phyloP scores from a whole-genome alignment of 2,797 vertebrate species.

The Enoplosus armatus region DNA sequence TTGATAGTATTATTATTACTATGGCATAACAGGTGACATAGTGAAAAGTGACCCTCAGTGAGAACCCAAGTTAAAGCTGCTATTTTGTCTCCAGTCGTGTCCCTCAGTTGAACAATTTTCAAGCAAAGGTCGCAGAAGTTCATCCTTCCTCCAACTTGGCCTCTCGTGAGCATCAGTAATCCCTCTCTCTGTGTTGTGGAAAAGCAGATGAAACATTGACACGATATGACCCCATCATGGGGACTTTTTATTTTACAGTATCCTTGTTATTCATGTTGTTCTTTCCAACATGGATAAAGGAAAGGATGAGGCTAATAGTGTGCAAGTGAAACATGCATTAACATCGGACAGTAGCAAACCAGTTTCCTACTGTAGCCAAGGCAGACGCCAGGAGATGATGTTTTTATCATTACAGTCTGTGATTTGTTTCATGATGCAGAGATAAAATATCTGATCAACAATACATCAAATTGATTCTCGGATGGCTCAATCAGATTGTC shows the following conservation, averaged over 20 bases:
- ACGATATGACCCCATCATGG: not conserved
- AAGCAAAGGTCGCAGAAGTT: not conserved
- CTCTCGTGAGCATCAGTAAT: not conserved
- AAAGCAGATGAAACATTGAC: not conserved
- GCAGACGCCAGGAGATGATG: not conserved
- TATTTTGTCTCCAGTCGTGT: not conserved
- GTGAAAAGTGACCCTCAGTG: conserved; percentile 5
- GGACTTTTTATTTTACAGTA: not conserved
- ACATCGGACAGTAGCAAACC: not conserved
- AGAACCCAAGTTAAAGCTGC: not conserved
- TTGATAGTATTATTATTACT: conserved; percentile 3
- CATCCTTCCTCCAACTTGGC: not conserved
- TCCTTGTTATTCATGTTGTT: not conserved
- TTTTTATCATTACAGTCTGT: not conserved
- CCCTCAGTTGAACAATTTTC: not conserved
- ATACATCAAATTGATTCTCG: not conserved
- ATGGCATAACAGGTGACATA: conserved; percentile 20
- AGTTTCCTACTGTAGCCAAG: not conserved
- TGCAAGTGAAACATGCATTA: not conserved
- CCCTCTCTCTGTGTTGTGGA: not conserved
- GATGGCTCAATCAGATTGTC: not conserved
- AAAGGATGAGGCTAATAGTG: not conserved
- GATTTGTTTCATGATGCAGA: no score
- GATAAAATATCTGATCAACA: not conserved
- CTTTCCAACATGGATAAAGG: not conserved